Conservation (phyloP, 2,797 vertebrate species). For the Emydoidea blandingii region DNA sequence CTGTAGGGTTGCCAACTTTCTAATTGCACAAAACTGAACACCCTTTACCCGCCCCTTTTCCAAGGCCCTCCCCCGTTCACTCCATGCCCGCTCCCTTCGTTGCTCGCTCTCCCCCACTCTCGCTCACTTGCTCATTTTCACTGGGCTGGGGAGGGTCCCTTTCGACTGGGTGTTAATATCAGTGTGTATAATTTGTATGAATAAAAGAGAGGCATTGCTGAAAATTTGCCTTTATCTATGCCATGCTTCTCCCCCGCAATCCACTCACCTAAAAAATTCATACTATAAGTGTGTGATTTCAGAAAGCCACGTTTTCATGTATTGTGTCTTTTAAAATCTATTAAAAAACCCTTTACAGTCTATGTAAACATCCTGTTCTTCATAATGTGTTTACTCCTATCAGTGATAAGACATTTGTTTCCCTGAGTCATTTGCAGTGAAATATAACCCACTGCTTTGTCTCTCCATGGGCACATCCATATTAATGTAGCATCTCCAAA, state of each 20-base stretch:
- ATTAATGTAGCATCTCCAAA: not conserved
- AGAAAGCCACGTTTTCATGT: not conserved
- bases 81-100: no score
- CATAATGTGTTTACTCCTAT: not conserved
- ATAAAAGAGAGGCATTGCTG: not conserved
- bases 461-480: not conserved
- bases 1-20: no score
- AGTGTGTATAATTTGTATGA: not conserved
- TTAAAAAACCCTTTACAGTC: not conserved
- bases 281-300: not conserved
- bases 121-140: no score
- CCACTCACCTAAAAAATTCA: not conserved
- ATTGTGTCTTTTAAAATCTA: not conserved
- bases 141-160: no score
- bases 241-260: not conserved
- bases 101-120: no score
- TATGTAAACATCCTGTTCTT: not conserved
- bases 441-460: not conserved
- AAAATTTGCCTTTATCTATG: not conserved
- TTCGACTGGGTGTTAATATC: not conserved
- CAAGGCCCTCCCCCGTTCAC: no score
- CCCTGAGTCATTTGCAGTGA: not conserved
- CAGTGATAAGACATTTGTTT: not conserved
- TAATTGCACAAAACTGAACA: no score
- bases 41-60: no score